Percentiles rank a stretch among this genome's conserved stretches.
Conservation (phyloP, 1,140 invertebrate species). For the Mya arenaria region DNA sequence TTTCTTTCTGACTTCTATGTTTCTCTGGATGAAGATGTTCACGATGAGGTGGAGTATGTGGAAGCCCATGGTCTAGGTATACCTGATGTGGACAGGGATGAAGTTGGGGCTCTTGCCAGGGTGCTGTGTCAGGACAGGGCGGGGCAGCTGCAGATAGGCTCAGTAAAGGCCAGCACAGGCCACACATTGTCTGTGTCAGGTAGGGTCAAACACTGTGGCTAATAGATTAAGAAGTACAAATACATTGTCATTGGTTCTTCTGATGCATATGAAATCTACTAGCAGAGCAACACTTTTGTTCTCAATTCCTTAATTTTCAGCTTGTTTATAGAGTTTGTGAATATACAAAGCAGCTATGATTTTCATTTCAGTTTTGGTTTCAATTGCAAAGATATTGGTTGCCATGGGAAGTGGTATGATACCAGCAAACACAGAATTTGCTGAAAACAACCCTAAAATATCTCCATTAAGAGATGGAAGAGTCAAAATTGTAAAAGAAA, state of each 20-base stretch:
- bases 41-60: background rate
- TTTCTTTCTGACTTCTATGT: background rate
- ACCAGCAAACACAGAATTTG: background rate
- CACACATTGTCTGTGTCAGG: background rate
- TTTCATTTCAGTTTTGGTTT: background rate
- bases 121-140: background rate
- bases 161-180: background rate
- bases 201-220: too few species aligned
- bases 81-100: background rate
- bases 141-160: background rate
- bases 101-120: background rate
- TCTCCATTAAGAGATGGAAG: background rate
- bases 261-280: too few species aligned
- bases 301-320: too few species aligned
- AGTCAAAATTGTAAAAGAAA: background rate
- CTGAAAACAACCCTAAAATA: background rate
- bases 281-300: too few species aligned
- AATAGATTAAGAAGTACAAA: too few species aligned
- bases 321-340: too few species aligned
- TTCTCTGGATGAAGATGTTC: background rate
- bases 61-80: background rate
- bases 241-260: too few species aligned
- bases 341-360: too few species aligned
- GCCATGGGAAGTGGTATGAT: background rate
- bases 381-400: background rate